A percentile compares a stretch with the other conserved stretches of the same genome.
These are phyloP conservation scores for Octopus bimaculoides DNA, from an alignment of 1,140 invertebrate genomes.

Conservation along the genomic window DNA sequence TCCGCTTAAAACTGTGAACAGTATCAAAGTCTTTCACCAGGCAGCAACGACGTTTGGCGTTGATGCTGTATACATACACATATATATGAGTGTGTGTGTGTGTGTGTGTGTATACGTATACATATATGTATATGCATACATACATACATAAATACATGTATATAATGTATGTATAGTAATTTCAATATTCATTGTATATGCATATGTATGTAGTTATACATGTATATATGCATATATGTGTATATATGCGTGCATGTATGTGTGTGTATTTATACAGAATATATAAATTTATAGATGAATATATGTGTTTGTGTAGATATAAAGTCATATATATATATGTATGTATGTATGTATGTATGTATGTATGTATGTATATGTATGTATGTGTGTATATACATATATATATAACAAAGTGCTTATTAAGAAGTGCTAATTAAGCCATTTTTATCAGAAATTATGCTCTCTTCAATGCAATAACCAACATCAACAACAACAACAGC, in stretches of 20 bases:
- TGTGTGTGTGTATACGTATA: background rate
- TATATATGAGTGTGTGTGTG: background rate
- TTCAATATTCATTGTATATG: background rate
- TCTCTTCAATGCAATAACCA: no score
- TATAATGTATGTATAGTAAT: no score
- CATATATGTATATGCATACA: background rate
- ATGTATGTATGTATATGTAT: conserved; percentile 2
- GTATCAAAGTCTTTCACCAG: background rate
- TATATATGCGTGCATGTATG: background rate
- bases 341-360: background rate
- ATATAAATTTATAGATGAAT: background rate
- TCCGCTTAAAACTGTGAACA: background rate
- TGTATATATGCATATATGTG: conserved; percentile 2
- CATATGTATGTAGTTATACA: background rate
- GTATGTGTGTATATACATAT: background rate
- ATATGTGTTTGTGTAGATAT: background rate
- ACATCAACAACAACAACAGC: no score
- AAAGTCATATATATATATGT: background rate
- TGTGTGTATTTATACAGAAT: background rate
- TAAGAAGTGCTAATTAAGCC: no score
- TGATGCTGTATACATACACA: background rate
- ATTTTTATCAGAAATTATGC: no score
- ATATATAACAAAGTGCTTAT: no score
- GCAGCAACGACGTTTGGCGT: background rate
- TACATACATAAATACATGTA: background rate